A percentile compares a stretch with the other conserved stretches of the same genome.
These are phyloP conservation scores for Tinamus major DNA, from an alignment of 2,797 vertebrate species.

Conservation along the genomic window DNA sequence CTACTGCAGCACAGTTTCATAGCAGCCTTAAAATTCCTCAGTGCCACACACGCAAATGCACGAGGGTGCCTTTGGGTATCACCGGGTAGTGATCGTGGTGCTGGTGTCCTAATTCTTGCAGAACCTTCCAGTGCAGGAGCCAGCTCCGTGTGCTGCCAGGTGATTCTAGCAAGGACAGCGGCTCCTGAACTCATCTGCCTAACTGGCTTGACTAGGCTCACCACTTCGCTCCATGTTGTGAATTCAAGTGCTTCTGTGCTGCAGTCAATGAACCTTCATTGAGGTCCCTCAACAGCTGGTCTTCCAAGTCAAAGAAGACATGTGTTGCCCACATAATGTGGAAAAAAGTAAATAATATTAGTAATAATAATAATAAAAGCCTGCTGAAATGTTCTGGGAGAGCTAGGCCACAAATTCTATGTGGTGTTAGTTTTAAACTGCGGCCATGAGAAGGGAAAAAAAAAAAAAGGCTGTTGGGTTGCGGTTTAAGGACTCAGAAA, in stretches of 20 bases:
- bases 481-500: neutral
- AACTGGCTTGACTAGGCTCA: slow-evolving; percentile 22
- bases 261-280: neutral
- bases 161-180: neutral
- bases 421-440: neutral
- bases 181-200: neutral
- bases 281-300: neutral
- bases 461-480: rapidly evolving
- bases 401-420: neutral
- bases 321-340: rapidly evolving
- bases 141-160: neutral
- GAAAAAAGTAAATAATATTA: neutral
- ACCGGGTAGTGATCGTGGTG: rapidly evolving
- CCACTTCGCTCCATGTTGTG: rapidly evolving
- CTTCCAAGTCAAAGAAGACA: neutral
- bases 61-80: neutral
- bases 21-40: neutral
- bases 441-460: rapidly evolving
- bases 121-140: neutral
- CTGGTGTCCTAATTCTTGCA: neutral
- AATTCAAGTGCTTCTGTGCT: neutral
- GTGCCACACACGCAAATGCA: too few relatives aligned
- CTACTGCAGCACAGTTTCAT: neutral
- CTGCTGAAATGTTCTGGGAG: neutral
- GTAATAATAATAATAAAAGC: too few relatives aligned